phyloP scores from a whole-genome alignment of 2,113 vertebrate species.

The Recurvirostra avosetta region DNA sequence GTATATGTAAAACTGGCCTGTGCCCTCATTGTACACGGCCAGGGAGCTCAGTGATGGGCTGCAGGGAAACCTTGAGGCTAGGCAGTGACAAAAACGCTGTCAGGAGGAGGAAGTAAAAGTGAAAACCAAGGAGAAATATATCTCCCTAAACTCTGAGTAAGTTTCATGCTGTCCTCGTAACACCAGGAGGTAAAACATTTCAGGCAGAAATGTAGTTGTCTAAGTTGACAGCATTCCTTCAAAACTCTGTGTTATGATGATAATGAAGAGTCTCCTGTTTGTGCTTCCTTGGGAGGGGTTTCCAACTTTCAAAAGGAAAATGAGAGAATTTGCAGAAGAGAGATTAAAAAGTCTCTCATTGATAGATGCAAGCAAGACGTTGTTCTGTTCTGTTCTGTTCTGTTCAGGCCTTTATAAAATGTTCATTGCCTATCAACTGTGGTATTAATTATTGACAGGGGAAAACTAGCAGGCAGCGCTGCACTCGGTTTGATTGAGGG shows the following conservation, averaged over 20 bases:
- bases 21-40: not conserved
- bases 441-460: not conserved
- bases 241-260: not conserved
- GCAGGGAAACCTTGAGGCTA: not conserved
- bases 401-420: not conserved
- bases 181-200: not conserved
- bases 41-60: not conserved
- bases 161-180: not conserved
- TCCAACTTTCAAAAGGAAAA: not conserved
- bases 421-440: not conserved
- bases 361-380: not conserved
- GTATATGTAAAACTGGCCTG: not conserved
- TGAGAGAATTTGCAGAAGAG: not conserved
- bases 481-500: not conserved
- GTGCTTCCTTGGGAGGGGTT: not conserved
- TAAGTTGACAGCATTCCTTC: not conserved
- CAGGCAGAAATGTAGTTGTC: not conserved
- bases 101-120: not conserved
- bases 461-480: not conserved
- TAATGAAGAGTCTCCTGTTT: not conserved
- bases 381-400: not conserved
- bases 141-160: not conserved
- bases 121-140: not conserved
- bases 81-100: not conserved
- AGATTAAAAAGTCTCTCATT: not conserved